Evolutionary conservation across 2,888 invertebrate species (phyloP), one percentile per base, ranked within the genome.

Genomic region (Philereme transversata): DNA sequence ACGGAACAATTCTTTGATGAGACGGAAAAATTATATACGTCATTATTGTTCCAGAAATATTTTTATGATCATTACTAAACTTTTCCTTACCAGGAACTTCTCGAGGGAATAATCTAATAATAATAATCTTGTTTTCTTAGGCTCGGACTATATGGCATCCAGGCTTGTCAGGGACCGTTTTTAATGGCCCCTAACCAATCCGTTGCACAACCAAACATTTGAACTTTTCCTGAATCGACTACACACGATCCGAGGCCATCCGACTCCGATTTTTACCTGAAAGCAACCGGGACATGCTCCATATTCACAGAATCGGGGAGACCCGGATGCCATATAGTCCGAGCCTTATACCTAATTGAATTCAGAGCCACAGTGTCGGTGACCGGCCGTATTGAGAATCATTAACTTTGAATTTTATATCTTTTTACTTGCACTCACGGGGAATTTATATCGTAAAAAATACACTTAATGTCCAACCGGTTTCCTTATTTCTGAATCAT

Each of bases 21-120:
- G 11, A 58, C 46, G 55, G 57, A 62, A 65, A 50, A 41, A 48
- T 43, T 50, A 5, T 50, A 11, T 48, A 59, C 60, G 57, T 62
- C 58, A 65, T 55, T 54, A 49, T 54, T 34, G 49, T 46, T 56
- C 67, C 57, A 60, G 56, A 53, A 60, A 49, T 56, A 22, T 49
- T 33, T 22, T 22, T 0, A 49, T 34, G 11, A 51, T 46, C 38
- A 36, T 47, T 41, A 55, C 40, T 44, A n/a, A 36, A 38, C 22
- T 22, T 22, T 1, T 22, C 22, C 22, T 22, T 22, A 22, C 22
- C 22, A 22, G 22, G 22, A 22, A 22, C 22, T 22, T 49, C 11
- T 10, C 22, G 47, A 22, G 47, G 43, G 51, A 51, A 57, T 49
- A 7, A 44, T 56, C n/a, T n/a, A n/a, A n/a, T n/a, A n/a, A n/a